These are phyloP conservation scores for Drosophila oshimai DNA, from an alignment of 1,140 invertebrate species.

Conservation along the genomic window DNA sequence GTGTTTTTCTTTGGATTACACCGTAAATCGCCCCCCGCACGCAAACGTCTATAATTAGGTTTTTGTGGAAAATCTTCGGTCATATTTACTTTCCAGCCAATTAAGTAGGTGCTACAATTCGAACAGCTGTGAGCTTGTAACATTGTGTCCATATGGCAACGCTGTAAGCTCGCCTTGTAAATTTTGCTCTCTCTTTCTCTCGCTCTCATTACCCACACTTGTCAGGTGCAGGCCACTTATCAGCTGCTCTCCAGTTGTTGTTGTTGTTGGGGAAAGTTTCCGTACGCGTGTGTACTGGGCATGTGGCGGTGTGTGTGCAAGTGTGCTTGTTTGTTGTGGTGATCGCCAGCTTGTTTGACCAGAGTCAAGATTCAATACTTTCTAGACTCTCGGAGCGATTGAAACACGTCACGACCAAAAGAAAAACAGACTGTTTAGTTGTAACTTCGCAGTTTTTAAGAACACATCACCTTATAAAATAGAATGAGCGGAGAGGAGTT, in stretches of 20 bases:
- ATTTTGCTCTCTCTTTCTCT: neutral
- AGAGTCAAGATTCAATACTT: conserved; percentile 72
- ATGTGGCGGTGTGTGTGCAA: conserved; percentile 5
- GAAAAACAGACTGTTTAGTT: conserved; percentile 22
- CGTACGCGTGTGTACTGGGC: conserved; percentile 1
- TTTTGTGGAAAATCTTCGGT: neutral
- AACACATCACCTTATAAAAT: neutral
- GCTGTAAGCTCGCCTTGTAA: conserved; percentile 36
- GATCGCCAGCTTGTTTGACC: conserved; percentile 68
- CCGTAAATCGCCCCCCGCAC: conserved; percentile 14
- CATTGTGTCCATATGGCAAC: conserved; percentile 41
- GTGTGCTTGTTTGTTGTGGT: conserved; percentile 21
- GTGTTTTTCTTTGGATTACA: neutral
- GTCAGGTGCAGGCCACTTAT: conserved; percentile 35
- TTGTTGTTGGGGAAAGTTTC: conserved; percentile 75
- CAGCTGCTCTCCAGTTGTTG: conserved; percentile 51
- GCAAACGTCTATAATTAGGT: conserved; percentile 54
- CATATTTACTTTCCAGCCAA: conserved; percentile 14
- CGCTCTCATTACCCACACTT: conserved; percentile 8
- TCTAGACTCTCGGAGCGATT: conserved; percentile 69
- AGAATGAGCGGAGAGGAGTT: conserved; percentile 52
- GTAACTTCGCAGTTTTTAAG: conserved; percentile 8
- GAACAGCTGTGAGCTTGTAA: conserved; percentile 53
- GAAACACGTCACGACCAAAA: conserved; percentile 69
- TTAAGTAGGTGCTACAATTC: neutral